These are phyloP conservation scores for Melanerpes formicivorus DNA, from an alignment of 2,113 vertebrate genomes.

Conservation along the genomic window DNA sequence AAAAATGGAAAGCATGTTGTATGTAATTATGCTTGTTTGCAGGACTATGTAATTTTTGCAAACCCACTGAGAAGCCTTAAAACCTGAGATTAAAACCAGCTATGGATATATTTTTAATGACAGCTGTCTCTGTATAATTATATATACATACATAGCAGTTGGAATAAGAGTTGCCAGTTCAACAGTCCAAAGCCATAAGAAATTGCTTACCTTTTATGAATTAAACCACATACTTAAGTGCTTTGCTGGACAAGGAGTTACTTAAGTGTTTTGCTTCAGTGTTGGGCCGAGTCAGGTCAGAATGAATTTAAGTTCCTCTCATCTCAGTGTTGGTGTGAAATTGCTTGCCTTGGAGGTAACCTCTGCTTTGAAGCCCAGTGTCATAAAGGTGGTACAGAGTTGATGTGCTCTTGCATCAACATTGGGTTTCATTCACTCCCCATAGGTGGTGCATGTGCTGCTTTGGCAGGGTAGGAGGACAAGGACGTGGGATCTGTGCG, in stretches of 20 bases:
- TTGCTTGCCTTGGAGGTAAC: not conserved
- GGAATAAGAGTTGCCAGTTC: not conserved
- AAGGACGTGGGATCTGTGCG: accelerated
- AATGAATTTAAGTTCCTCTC: not conserved
- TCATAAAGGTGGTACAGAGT: not conserved
- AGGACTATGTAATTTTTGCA: not conserved
- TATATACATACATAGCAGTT: not conserved
- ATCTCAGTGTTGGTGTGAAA: not conserved
- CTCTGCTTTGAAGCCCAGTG: not conserved
- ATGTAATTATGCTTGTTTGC: conserved; percentile 53
- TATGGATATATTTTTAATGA: conserved; percentile 25
- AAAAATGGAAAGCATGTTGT: conserved; percentile 29
- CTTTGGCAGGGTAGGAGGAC: not conserved
- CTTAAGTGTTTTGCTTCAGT: not conserved
- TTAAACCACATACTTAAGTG: not conserved
- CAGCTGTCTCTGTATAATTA: conserved; percentile 30
- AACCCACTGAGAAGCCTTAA: conserved; percentile 40
- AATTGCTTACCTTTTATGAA: conserved; percentile 8
- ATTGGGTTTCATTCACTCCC: not conserved
- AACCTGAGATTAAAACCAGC: conserved; percentile 35
- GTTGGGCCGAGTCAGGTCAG: not conserved
- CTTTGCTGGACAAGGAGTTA: not conserved
- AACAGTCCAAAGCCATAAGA: not conserved
- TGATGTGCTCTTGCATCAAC: not conserved
- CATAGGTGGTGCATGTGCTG: accelerated